Base-by-base conservation (phyloP, 2,888 invertebrate species). In the Ellobium chinense region DNA sequence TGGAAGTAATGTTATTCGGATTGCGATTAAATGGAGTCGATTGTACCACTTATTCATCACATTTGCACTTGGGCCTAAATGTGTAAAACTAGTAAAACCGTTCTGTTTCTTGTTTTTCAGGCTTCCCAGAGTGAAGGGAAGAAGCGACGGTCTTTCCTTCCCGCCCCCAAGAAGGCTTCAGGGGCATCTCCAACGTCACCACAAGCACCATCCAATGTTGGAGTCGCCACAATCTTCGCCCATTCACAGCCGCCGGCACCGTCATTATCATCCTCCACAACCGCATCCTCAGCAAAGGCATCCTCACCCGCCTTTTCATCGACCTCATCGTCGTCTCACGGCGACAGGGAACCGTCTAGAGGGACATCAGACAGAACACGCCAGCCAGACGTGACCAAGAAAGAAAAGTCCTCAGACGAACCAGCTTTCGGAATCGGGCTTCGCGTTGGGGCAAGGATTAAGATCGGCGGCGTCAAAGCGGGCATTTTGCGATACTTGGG, bases 401-500 rank as follows among this genome's bases (percentile, higher is more conserved):
- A 12, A 9, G 39, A 66, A n/a, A 60, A 60, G n/a, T 27, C 21
- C 29, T 1, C 34, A 1, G 73, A 58, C 5, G 58, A 70, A n/a
- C 29, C 54, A 31, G 24, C 74, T 60, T 65, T 78, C 56, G 66
- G 77, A 79, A 14, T 83, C 81, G 66, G 85, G 24, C 85, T 90
- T 60, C 87, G 88, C 37, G 87, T 94, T 4, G 94, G 94, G 0
- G 90, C 92, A 72, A 87, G 92, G 31, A 94, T 94, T 0, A 86
- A 90, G 36, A 93, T 94, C 27, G 90, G 93, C 18, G 94, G 94
- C 0, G 90, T 92, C 21, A 93, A 93, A 84, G 86, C 88, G 7
- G 95, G 95, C 1, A 93, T 93, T 24, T 92, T 95, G 54, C 93
- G 94, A 12, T 92, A 90, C 91, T 93, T 95, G 83, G 95, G 96